Evolutionary conservation across 1,140 invertebrate genomes (phyloP), one percentile per base, ranked within the genome.

Genomic region (Hesperophylax magnus): DNA sequence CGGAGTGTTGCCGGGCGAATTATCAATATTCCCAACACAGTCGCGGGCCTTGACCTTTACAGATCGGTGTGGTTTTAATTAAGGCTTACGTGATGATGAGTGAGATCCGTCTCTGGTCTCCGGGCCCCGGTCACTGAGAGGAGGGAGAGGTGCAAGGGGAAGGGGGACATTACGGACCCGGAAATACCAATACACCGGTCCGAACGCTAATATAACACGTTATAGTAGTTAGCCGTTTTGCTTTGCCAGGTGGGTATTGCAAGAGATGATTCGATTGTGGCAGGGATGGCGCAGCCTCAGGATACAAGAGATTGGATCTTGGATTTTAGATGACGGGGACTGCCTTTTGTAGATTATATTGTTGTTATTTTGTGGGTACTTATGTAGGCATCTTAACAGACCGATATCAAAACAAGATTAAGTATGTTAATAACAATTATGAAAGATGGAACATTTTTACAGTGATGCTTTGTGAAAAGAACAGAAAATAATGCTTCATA

Each of bases 11-110:
- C 24, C 27, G 58, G 24, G 63, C 11, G 52, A 72, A 31, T 53
- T 52, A 27, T 72, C 69, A 72, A 11, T 72, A 53, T 72, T 53
- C 47, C 47, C 39, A 52, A n/a, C 34, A 20, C 69, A 72, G 17
- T 24, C 24, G 27, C 72, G 72, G 56, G 31, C 72, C 72, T 76
- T 76, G 72, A 76, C 72, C 72, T 76, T 76, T 76, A 9, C 69
- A 53, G 69, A 53, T 22, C 72, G n/a, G 27, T 18, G 72, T 8
- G 52, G 72, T 17, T 76, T 58, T 76, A 76, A 76, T 76, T 76
- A 60, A 76, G 72, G 24, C 72, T 76, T 76, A 76, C 72, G 72
- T 76, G 72, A 76, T 34, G 72, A 76, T 76, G 72, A 20, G 34
- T 11, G 72, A 58, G 54, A 60, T 76, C 72, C 72, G 72, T 18